Conservation (phyloP, 1,140 invertebrate species). For the Lepeophtheirus salmonis region DNA sequence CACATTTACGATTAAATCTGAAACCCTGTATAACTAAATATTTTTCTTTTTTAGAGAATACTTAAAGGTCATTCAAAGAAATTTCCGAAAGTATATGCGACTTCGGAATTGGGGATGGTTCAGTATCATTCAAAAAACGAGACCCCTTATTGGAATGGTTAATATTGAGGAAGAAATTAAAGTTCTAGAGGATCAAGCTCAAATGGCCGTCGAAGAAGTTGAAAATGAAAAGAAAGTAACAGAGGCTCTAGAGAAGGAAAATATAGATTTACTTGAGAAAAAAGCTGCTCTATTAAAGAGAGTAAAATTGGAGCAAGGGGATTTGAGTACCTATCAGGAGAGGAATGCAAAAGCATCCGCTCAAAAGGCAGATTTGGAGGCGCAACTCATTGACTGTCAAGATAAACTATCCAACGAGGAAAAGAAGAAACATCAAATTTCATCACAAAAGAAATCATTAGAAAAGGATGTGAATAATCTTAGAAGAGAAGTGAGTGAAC, state of each 20-base stretch:
- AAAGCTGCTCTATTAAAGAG: slow-evolving; percentile 4
- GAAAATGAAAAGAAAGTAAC: neutral
- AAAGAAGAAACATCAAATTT: slow-evolving; percentile 22
- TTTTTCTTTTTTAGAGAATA: slow-evolving; percentile 40
- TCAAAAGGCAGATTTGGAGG: slow-evolving; percentile 10
- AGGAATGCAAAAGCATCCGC: slow-evolving; percentile 10
- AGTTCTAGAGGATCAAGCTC: slow-evolving; percentile 4
- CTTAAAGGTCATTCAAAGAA: slow-evolving; percentile 90
- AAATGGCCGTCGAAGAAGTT: neutral
- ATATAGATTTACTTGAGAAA: slow-evolving; percentile 1
- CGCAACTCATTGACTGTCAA: slow-evolving; percentile 32
- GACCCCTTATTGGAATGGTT: slow-evolving; percentile 91
- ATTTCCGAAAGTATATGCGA: slow-evolving; percentile 90
- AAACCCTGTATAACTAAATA: too few species aligned
- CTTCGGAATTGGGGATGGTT: slow-evolving; percentile 99
- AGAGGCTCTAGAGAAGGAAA: slow-evolving; percentile 3
- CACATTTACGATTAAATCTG: too few species aligned
- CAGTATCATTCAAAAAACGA: slow-evolving; percentile 96
- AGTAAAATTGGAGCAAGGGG: slow-evolving; percentile 9
- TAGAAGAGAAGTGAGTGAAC: slow-evolving; percentile 25
- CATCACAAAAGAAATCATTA: slow-evolving; percentile 24
- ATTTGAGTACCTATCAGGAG: neutral
- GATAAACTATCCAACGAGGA: slow-evolving; percentile 34
- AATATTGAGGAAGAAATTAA: slow-evolving; percentile 89
- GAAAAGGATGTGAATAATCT: slow-evolving; percentile 21